Evolutionary conservation across 2,888 invertebrate species (phyloP).

Genomic region (Melanophora roralis): DNA sequence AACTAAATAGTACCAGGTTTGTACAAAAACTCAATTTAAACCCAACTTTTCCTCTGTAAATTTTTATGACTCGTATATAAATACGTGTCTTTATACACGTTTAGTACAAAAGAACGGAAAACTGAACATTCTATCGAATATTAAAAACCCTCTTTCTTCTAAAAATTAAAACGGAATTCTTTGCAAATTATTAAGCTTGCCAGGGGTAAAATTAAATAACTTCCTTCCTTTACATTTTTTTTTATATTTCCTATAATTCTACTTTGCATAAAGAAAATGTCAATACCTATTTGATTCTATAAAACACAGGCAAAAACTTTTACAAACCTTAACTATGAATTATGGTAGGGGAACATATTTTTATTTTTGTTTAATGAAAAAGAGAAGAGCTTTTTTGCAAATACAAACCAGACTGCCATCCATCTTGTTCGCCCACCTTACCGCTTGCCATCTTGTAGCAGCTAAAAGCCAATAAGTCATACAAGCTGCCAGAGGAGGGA

Average conservation of each 20-base stretch:
- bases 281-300: slow-evolving; percentile 4
- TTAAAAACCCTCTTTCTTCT: background rate
- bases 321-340: background rate
- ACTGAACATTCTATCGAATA: too few relatives aligned
- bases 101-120: background rate
- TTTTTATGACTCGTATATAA: too few relatives aligned
- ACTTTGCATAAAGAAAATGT: background rate
- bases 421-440: background rate
- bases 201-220: background rate
- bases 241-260: background rate
- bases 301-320: background rate
- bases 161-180: background rate
- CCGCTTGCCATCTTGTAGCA: background rate
- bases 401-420: background rate
- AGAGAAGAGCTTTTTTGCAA: slow-evolving; percentile 2
- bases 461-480: slow-evolving; percentile 56
- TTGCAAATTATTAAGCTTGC: background rate
- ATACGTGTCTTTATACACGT: too few relatives aligned
- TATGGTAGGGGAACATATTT: background rate
- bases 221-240: slow-evolving; percentile 1
- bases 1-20: too few relatives aligned
- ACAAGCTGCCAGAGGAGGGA: slow-evolving; percentile 42
- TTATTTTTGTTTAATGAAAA: slow-evolving; percentile 17
- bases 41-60: too few relatives aligned
- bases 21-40: too few relatives aligned